Conservation (phyloP, 2,888 invertebrate genomes). For the Caenorhabditis sp. region DNA sequence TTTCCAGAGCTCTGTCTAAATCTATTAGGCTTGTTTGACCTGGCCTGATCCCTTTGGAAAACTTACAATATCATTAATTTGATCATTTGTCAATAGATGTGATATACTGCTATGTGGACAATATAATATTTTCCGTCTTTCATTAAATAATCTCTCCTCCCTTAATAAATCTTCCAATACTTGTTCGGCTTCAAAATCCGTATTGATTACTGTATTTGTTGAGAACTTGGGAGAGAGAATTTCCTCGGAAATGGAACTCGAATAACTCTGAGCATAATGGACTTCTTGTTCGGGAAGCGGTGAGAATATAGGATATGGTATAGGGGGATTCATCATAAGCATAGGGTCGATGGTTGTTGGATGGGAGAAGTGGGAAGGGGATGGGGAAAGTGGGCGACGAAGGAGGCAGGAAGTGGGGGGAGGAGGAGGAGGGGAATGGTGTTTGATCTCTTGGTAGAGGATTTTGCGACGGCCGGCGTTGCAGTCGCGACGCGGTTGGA, state of each 20-base stretch:
- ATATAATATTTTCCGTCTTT: slow-evolving; percentile 47
- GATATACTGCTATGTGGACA: slow-evolving; percentile 41
- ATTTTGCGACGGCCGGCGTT: slow-evolving; percentile 55
- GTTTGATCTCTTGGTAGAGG: slow-evolving; percentile 22
- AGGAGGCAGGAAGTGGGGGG: background rate
- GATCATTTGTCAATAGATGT: slow-evolving; percentile 36
- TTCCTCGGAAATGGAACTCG: slow-evolving; percentile 43
- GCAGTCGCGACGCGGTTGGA: slow-evolving; percentile 56
- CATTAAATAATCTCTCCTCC: slow-evolving; percentile 50
- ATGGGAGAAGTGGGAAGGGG: background rate
- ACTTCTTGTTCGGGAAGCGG: slow-evolving; percentile 12
- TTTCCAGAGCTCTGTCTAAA: background rate
- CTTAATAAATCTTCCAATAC: slow-evolving; percentile 45
- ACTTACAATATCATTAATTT: slow-evolving; percentile 53
- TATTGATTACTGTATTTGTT: slow-evolving; percentile 15
- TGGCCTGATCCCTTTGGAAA: background rate
- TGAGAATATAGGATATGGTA: no score
- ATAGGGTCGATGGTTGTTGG: no score
- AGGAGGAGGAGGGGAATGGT: background rate
- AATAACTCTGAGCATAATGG: slow-evolving; percentile 45
- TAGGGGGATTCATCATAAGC: background rate
- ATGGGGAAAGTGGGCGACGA: background rate
- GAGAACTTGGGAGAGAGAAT: slow-evolving; percentile 31
- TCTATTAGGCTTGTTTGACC: background rate
- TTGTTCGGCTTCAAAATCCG: slow-evolving; percentile 33